Evolutionary conservation across 2,113 vertebrate species (phyloP).

Genomic region (Procavia capensis): DNA sequence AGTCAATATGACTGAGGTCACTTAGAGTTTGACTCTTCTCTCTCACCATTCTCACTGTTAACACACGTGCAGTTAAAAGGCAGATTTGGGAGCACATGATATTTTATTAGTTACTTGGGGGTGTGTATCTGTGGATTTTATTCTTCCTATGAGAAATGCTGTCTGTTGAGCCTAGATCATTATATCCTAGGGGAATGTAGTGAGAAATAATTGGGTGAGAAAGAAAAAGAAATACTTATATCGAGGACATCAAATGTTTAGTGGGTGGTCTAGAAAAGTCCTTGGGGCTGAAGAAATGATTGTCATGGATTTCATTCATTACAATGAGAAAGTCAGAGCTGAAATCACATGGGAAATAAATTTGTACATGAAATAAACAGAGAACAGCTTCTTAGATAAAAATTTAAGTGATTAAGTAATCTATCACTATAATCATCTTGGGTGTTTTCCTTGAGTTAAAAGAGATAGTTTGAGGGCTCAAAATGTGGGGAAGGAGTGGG

Average conservation of each 20-base stretch:
- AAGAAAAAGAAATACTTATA: neutral
- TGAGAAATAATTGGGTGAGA: neutral
- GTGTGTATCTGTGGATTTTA: neutral
- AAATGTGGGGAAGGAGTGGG: neutral
- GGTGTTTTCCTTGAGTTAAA: constrained; percentile 13
- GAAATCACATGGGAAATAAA: constrained; percentile 10
- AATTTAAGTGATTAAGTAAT: neutral
- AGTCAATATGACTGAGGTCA: neutral
- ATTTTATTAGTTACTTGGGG: neutral
- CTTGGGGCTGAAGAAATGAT: neutral
- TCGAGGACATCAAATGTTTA: neutral
- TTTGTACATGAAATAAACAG: neutral
- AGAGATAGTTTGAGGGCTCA: neutral
- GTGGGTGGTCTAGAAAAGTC: neutral
- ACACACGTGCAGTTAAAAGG: neutral
- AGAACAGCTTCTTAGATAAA: neutral
- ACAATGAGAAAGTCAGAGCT: constrained; percentile 1
- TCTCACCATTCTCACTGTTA: neutral
- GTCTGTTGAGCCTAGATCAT: neutral
- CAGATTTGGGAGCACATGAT: neutral
- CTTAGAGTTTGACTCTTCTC: neutral
- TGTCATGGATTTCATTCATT: neutral
- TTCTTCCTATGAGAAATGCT: neutral
- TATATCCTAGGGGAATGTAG: neutral
- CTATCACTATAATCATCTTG: neutral